A percentile compares a stretch with the other conserved stretches of the same genome.
These are phyloP conservation scores for Lamellibrachia columna DNA, from an alignment of 2,888 invertebrate species.

Conservation along the genomic window DNA sequence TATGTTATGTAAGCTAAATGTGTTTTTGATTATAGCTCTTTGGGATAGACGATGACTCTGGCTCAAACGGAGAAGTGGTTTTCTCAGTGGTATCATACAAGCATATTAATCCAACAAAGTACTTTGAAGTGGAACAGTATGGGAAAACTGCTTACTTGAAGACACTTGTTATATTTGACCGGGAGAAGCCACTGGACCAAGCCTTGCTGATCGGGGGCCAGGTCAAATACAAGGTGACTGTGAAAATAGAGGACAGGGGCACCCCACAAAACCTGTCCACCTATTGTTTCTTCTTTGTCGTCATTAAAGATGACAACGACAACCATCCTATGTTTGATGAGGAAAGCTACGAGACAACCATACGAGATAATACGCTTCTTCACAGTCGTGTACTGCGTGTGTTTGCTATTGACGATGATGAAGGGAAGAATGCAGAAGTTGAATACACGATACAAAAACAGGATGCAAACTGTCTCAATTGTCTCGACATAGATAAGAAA, in stretches of 20 bases:
- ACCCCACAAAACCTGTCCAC: constrained; percentile 91
- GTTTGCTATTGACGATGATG: constrained; percentile 40
- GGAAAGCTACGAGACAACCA: constrained; percentile 23
- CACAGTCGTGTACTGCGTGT: constrained; percentile 27
- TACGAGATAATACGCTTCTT: background rate
- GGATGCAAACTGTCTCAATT: constrained; percentile 16
- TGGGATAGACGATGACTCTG: constrained; percentile 39
- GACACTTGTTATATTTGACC: constrained; percentile 25
- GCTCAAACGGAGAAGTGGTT: constrained; percentile 34
- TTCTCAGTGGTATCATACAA: constrained; percentile 25
- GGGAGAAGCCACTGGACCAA: constrained; percentile 25
- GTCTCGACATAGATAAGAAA: constrained; percentile 32
- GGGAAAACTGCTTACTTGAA: constrained; percentile 29
- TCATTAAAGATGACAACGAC: constrained; percentile 58
- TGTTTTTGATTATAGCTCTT: constrained; percentile 32
- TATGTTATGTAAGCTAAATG: no score
- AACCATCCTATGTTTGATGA: constrained; percentile 57
- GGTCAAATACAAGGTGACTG: constrained; percentile 70
- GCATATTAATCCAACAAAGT: background rate
- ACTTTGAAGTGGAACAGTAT: background rate
- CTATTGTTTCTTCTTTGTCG: constrained; percentile 86
- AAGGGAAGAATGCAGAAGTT: constrained; percentile 37
- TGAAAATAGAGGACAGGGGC: constrained; percentile 98
- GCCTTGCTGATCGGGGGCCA: constrained; percentile 24
- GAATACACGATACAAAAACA: constrained; percentile 30